These are phyloP conservation scores for Dinoponera quadriceps DNA, from an alignment of 1,140 invertebrate species.

Conservation along the genomic window DNA sequence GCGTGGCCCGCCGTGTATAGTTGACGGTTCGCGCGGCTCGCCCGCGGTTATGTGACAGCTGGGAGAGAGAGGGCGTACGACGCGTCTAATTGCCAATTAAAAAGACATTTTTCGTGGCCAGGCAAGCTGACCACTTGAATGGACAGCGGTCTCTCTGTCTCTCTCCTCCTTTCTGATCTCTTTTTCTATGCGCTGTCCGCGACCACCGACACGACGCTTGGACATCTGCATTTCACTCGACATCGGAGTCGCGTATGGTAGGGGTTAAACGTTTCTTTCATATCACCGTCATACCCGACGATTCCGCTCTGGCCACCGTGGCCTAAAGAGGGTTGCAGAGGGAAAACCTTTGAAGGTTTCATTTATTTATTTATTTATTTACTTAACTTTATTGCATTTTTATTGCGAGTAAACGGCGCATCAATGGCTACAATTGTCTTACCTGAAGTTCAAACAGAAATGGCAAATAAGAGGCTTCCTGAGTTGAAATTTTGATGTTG, in stretches of 20 bases:
- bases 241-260: background rate
- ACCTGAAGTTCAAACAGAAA: too few species aligned
- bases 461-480: too few species aligned
- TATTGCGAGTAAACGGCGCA: too few species aligned
- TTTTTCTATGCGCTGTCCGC: slow-evolving; percentile 23
- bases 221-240: slow-evolving; percentile 66
- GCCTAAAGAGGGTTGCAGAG: too few species aligned
- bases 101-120: slow-evolving; percentile 80
- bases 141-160: background rate
- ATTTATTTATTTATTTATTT: too few species aligned
- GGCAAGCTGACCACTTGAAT: slow-evolving; percentile 55
- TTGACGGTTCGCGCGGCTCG: slow-evolving; percentile 42
- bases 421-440: too few species aligned
- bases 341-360: too few species aligned
- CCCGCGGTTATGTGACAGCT: slow-evolving; percentile 75
- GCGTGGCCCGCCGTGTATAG: slow-evolving; percentile 19
- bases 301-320: too few species aligned
- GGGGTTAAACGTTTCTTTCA: slow-evolving; percentile 47
- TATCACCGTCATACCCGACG: too few species aligned
- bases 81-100: slow-evolving; percentile 85
- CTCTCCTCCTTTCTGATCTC: too few species aligned
- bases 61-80: slow-evolving; percentile 74
- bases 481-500: too few species aligned
- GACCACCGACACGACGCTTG: slow-evolving; percentile 54
- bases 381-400: too few species aligned